Evolutionary conservation across 1,140 invertebrate species (phyloP).

Genomic region (Nephila pilipes): DNA sequence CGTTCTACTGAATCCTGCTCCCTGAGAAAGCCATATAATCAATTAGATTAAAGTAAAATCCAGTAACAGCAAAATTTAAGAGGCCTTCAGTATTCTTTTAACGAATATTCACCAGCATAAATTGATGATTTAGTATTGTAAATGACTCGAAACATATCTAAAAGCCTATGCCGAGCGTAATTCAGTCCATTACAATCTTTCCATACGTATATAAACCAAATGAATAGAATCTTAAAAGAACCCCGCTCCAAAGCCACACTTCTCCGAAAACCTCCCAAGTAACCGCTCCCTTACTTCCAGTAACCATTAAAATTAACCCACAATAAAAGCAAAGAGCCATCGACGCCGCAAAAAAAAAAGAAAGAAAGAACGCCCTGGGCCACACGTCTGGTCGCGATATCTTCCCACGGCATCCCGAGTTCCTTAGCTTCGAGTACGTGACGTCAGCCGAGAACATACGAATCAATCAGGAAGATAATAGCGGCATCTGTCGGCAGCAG

Average conservation of each 20-base stretch:
- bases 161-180: no score
- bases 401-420: slow-evolving; percentile 44
- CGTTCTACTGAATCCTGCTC: no score
- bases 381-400: not conserved
- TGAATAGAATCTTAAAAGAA: not conserved
- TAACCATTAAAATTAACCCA: slow-evolving; percentile 38
- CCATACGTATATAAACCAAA: not conserved
- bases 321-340: not conserved
- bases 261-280: not conserved
- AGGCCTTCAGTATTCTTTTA: no score
- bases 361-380: slow-evolving; percentile 44
- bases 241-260: not conserved
- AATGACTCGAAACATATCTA: no score
- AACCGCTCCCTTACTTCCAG: slow-evolving; percentile 16
- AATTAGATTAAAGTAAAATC: no score
- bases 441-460: slow-evolving; percentile 58
- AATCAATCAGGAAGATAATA: slow-evolving; percentile 76
- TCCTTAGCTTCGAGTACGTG: slow-evolving; percentile 16
- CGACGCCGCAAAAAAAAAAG: not conserved
- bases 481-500: slow-evolving; percentile 73
- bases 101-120: no score
- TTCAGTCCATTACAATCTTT: no score
- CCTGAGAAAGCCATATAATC: no score
- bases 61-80: no score
- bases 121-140: no score